A percentile compares a stretch with the other conserved stretches of the same genome.
Conservation (phyloP, 2,888 invertebrate species). For the Drosophila merina region DNA sequence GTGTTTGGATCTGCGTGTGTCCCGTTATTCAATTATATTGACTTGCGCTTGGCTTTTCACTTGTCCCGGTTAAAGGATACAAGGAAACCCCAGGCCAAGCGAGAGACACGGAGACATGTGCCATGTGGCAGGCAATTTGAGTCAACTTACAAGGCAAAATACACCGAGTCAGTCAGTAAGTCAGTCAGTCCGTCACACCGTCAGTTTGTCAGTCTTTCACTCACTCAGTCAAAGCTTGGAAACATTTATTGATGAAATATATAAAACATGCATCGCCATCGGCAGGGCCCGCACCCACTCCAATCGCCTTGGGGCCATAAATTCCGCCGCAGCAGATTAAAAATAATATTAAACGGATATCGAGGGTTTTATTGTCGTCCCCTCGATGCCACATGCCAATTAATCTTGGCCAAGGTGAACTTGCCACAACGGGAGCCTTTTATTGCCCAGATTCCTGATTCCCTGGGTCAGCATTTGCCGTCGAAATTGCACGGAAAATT, state of each 20-base stretch:
- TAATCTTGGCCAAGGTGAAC: constrained; percentile 46
- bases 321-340: constrained; percentile 68
- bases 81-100: constrained; percentile 22
- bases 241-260: constrained; percentile 69
- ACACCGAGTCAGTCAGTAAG: constrained; percentile 27
- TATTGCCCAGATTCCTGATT: constrained; percentile 39
- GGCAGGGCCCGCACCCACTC: background rate
- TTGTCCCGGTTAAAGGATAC: constrained; percentile 64
- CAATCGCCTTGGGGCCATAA: constrained; percentile 53
- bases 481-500: constrained; percentile 68
- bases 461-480: constrained; percentile 51
- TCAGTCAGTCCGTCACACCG: constrained; percentile 16
- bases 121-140: constrained; percentile 51
- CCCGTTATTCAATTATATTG: constrained; percentile 75
- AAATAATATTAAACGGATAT: constrained; percentile 73
- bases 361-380: constrained; percentile 68
- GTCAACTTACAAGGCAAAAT: constrained; percentile 21
- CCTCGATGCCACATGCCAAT: constrained; percentile 39
- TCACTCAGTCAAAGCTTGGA: constrained; percentile 41
- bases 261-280: constrained; percentile 68
- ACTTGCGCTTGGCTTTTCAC: constrained; percentile 70
- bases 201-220: constrained; percentile 4
- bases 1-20: constrained; percentile 28
- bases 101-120: constrained; percentile 24
- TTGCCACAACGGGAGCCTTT: constrained; percentile 26